Evolutionary conservation across 2,797 vertebrate genomes (phyloP).

Genomic region (Galagoides demidoff): DNA sequence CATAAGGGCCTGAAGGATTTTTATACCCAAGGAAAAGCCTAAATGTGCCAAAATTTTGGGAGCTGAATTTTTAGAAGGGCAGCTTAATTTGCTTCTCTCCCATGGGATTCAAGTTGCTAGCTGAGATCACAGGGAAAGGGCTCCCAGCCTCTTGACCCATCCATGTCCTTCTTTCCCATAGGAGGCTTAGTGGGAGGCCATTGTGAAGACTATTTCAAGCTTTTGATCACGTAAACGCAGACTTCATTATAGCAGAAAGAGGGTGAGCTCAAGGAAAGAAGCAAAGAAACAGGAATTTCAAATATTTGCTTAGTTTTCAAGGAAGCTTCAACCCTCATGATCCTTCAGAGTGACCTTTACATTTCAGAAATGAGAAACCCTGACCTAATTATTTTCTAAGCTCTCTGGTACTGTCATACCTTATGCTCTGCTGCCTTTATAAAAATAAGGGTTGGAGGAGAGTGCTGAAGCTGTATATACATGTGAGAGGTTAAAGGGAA

Average conservation of each 20-base stretch:
- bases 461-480: not conserved
- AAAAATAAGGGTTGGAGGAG: not conserved
- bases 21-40: constrained; percentile 70
- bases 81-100: constrained; percentile 47
- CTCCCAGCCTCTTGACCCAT: not conserved
- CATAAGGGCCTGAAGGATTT: constrained; percentile 75
- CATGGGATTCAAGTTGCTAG: not conserved
- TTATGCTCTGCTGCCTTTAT: constrained; percentile 1
- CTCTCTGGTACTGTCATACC: not conserved
- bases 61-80: constrained; percentile 69
- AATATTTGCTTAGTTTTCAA: constrained; percentile 72
- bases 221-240: constrained; percentile 56
- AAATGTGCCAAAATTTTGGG: constrained; percentile 69
- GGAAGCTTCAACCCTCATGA: constrained; percentile 7
- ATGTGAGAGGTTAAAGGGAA: not conserved
- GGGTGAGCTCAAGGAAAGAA: constrained; percentile 15
- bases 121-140: constrained; percentile 24
- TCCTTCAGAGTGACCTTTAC: constrained; percentile 52
- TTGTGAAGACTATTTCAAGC: not conserved
- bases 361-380: constrained; percentile 62
- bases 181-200: not conserved
- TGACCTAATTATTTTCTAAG: constrained; percentile 67
- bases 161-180: not conserved
- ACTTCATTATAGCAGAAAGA: constrained; percentile 39
- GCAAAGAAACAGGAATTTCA: constrained; percentile 58